phyloP scores from a whole-genome alignment of 2,113 vertebrate genomes.

The Neodontobutis hainanensis region DNA sequence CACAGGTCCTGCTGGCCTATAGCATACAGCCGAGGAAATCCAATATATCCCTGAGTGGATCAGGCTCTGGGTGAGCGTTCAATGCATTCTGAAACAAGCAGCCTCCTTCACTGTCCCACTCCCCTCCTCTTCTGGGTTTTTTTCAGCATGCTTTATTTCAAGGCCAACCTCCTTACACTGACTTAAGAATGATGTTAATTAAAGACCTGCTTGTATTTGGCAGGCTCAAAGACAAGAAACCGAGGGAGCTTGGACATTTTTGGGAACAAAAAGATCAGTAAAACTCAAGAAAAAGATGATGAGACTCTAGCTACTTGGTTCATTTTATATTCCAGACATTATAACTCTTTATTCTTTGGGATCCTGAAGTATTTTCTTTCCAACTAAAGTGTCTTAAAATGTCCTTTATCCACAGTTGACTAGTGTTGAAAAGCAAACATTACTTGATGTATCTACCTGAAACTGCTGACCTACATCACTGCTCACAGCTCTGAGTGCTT shows the following conservation, averaged over 20 bases:
- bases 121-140: slow-evolving; percentile 49
- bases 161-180: slow-evolving; percentile 40
- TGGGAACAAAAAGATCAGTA: not conserved
- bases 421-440: slow-evolving; percentile 1
- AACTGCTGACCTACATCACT: slow-evolving; percentile 42
- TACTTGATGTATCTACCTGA: slow-evolving; percentile 13
- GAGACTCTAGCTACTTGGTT: too few species aligned
- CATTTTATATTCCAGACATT: too few species aligned
- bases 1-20: slow-evolving; percentile 42
- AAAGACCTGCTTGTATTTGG: slow-evolving; percentile 52
- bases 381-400: too few species aligned
- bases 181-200: slow-evolving; percentile 52
- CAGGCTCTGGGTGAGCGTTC: slow-evolving; percentile 46
- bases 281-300: not conserved
- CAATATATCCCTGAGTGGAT: slow-evolving; percentile 61
- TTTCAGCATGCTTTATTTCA: slow-evolving; percentile 34
- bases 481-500: slow-evolving; percentile 27
- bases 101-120: slow-evolving; percentile 30
- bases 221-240: slow-evolving; percentile 19
- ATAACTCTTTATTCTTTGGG: too few species aligned
- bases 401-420: not conserved
- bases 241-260: slow-evolving; percentile 3
- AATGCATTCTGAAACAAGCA: slow-evolving; percentile 46
- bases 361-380: too few species aligned
- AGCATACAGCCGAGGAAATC: slow-evolving; percentile 57